Base-by-base conservation (phyloP, 2,797 vertebrate genomes). In the Diplodus puntazzo region DNA sequence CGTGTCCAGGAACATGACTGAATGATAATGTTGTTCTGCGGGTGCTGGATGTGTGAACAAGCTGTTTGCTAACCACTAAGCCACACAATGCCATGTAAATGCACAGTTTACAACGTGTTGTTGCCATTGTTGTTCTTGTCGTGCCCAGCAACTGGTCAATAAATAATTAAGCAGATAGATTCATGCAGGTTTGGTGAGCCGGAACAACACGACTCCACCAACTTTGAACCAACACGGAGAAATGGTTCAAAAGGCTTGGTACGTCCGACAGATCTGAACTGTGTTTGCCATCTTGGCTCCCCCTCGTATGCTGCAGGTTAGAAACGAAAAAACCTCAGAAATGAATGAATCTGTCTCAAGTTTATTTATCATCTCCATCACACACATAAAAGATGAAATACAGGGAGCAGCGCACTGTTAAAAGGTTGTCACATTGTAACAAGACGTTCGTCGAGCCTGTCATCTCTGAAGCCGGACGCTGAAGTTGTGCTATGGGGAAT, bases 381-480 rank as follows among this genome's bases (percentile, higher is more conserved):
- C 18, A 66, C 13, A 57, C 27, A 61, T 45, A 23, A 13, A 69
- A 63, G 46, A 73, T 59, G 13, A 74, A 55, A 75, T 55, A 71
- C 57, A 62, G 59, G 53, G 62, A 53, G 82, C 43, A 75, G 21
- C 52, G 34, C 27, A 74, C 39, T 53, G 61, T 74, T 34, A 71
- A 52, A 82, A 84, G 39, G 80, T 89, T 69, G 84, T 91, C 90
- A 88, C 88, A 90, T 46, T 64, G 88, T 90, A 91, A 92, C 87
- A 80, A 87, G 42, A 61, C 58, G 66, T 66, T 74, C 10, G 61
- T 72, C 81, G 43, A 55, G 48, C 81, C 87, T 27, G 69, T 81
- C 61, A 21, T 67, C 66, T 84, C 72, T 63, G 77, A 90, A 88
- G 84, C 76, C 42, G 55, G 46, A 81, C 3, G 42, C 53, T 43